phyloP scores from a whole-genome alignment of 1,140 invertebrate species.

The Drosophila malerkotliana region DNA sequence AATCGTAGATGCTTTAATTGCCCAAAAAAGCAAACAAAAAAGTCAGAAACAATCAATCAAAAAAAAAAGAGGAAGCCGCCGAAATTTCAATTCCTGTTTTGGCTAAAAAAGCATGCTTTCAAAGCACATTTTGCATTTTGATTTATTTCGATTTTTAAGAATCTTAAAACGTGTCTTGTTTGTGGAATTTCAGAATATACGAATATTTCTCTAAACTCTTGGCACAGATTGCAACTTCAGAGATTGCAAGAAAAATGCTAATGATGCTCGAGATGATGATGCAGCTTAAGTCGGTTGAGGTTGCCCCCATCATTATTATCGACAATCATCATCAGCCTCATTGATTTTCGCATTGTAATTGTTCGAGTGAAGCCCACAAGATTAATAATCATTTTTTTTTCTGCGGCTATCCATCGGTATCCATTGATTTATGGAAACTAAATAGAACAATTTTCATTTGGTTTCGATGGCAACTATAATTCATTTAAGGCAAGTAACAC shows the following conservation, averaged over 20 bases:
- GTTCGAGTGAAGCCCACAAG: constrained; percentile 34
- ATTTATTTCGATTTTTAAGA: too few relatives aligned
- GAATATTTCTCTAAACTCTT: constrained; percentile 20
- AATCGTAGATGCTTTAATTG: constrained; percentile 37
- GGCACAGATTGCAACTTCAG: constrained; percentile 31
- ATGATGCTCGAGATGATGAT: constrained; percentile 31
- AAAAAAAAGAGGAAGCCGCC: constrained; percentile 18
- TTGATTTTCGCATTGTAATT: constrained; percentile 64
- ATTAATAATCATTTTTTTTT: constrained; percentile 35
- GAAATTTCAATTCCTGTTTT: constrained; percentile 48
- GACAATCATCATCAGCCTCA: constrained; percentile 47
- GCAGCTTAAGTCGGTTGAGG: constrained; percentile 54
- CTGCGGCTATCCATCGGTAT: constrained; percentile 37
- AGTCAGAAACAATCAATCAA: constrained; percentile 48
- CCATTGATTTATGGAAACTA: constrained; percentile 47
- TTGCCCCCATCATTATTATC: constrained; percentile 56
- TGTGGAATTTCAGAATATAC: too few relatives aligned
- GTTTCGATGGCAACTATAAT: neutral
- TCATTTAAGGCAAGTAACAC: constrained; percentile 22
- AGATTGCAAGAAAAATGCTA: constrained; percentile 21
- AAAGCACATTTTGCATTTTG: neutral
- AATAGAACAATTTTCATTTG: constrained; percentile 31
- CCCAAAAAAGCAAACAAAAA: constrained; percentile 18
- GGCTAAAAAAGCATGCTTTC: constrained; percentile 20
- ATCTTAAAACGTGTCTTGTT: too few relatives aligned